Evolutionary conservation across 2,797 vertebrate species (phyloP).

Genomic region (Poeciliopsis infans): DNA sequence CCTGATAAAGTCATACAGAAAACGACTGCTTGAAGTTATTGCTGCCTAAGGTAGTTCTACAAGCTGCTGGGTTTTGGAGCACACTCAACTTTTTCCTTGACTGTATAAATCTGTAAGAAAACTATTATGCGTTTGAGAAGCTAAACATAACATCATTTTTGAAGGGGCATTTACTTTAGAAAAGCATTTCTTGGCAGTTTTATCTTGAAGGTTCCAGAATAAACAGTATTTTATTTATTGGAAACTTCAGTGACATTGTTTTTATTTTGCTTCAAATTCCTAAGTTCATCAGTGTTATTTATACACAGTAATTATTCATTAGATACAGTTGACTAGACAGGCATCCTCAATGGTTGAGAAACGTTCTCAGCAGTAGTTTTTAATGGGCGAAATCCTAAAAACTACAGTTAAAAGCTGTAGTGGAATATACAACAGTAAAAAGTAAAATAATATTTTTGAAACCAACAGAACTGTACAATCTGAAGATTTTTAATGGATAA

Average conservation of each 20-base stretch:
- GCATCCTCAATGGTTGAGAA: background rate
- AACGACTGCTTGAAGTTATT: slow-evolving; percentile 3
- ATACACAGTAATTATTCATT: background rate
- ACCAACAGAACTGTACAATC: background rate
- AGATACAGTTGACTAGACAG: background rate
- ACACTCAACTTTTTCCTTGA: background rate
- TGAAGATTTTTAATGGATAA: background rate
- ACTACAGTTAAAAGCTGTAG: background rate
- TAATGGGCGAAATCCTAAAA: background rate
- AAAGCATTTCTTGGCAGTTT: background rate
- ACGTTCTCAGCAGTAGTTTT: background rate
- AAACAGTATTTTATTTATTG: background rate
- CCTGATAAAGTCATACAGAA: background rate
- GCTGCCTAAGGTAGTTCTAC: background rate
- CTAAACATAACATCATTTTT: background rate
- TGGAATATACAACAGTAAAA: background rate
- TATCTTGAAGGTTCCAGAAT: background rate
- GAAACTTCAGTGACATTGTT: background rate
- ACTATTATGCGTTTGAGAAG: background rate
- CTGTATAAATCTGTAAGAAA: background rate
- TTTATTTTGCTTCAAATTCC: background rate
- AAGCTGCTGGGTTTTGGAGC: background rate
- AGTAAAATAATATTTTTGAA: background rate
- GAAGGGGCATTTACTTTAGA: background rate
- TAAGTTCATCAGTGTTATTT: background rate